phyloP scores from a whole-genome alignment of 1,140 invertebrate species.

The Drosophila obscura region DNA sequence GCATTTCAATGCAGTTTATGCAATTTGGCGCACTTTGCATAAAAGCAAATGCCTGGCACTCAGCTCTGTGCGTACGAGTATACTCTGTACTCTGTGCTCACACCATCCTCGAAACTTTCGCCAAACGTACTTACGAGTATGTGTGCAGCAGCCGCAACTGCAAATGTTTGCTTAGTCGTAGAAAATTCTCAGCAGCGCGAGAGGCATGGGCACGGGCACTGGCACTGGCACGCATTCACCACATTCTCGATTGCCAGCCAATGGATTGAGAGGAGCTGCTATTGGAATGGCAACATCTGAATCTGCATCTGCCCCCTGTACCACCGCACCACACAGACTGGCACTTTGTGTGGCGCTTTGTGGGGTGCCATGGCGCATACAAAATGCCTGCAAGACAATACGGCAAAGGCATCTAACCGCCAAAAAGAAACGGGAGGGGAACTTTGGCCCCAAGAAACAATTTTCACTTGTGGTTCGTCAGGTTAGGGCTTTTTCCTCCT shows the following conservation, averaged over 20 bases:
- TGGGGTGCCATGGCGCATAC: conserved; percentile 46
- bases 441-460: conserved; percentile 12
- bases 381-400: conserved; percentile 60
- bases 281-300: conserved; percentile 6
- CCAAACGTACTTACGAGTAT: conserved; percentile 15
- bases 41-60: conserved; percentile 53
- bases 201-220: neutral
- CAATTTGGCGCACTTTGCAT: conserved; percentile 71
- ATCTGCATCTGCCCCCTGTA: conserved; percentile 37
- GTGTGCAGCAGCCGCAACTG: conserved; percentile 25
- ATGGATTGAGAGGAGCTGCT: conserved; percentile 51
- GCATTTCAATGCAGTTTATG: conserved; percentile 59
- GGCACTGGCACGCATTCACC: conserved; percentile 38
- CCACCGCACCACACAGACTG: too few relatives aligned
- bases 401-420: conserved; percentile 15
- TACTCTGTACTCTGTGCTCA: neutral
- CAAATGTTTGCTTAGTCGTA: conserved; percentile 55
- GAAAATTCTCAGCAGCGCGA: conserved; percentile 30
- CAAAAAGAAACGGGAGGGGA: neutral
- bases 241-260: conserved; percentile 47
- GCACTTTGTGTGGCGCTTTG: conserved; percentile 64
- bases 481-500: conserved; percentile 7
- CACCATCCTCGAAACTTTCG: conserved; percentile 3
- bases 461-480: conserved; percentile 56
- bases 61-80: neutral